Percentiles rank a stretch among this genome's conserved stretches.
These are phyloP conservation scores for Pachyuromys duprasi DNA, from an alignment of 2,797 vertebrate genomes.

Conservation along the genomic window DNA sequence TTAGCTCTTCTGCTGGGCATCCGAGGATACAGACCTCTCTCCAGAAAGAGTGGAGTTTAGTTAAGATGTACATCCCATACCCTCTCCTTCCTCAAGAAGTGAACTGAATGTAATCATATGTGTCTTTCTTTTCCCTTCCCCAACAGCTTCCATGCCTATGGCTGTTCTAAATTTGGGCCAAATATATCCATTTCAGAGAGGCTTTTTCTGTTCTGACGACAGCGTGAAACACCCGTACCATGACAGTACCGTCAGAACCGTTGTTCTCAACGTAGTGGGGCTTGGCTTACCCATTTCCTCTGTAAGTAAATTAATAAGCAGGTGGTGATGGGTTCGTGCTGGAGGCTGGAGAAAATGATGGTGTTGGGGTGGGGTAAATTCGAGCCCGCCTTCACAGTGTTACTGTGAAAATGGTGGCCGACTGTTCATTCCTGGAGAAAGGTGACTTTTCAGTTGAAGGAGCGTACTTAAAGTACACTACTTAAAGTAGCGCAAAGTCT, in stretches of 20 bases:
- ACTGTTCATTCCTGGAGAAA: not conserved
- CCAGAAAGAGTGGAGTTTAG: not conserved
- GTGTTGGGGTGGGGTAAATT: constrained; percentile 44
- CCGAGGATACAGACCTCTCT: not conserved
- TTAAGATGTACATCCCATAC: constrained; percentile 76
- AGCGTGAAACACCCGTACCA: constrained; percentile 98
- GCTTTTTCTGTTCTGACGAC: constrained; percentile 99
- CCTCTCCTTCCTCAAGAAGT: constrained; percentile 77
- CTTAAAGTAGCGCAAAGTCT: not conserved
- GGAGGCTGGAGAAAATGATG: constrained; percentile 45
- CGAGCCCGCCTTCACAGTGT: not conserved
- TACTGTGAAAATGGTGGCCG: not conserved
- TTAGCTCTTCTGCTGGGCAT: not conserved
- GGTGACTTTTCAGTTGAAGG: not conserved
- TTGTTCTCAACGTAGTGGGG: constrained; percentile 95
- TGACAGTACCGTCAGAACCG: constrained; percentile 94
- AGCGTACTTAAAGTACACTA: not conserved
- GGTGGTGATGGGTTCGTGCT: constrained; percentile 81
- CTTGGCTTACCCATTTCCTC: constrained; percentile 95
- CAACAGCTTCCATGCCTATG: constrained; percentile 97
- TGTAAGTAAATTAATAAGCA: constrained; percentile 94
- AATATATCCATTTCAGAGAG: constrained; percentile 97
- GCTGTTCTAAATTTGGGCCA: constrained; percentile 98
- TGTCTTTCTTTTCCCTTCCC: constrained; percentile 89
- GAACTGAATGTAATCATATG: constrained; percentile 85